Evolutionary conservation across 2,888 invertebrate genomes (phyloP).

Genomic region (Dorcus parallelipipedus): DNA sequence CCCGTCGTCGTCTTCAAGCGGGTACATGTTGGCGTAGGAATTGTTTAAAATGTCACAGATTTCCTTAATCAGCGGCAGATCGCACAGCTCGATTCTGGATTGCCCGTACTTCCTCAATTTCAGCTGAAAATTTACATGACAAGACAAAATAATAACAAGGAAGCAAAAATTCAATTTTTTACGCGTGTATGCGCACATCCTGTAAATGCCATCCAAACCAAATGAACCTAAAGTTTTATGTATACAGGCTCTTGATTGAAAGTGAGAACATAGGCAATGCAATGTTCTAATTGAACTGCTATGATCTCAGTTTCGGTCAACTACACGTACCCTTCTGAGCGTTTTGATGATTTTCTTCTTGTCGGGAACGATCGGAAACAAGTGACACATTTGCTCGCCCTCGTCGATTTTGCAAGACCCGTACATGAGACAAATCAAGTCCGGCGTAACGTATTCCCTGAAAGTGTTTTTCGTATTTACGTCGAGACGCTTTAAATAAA

Average conservation of each 20-base stretch:
- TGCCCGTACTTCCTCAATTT: neutral
- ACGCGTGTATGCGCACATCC: no score
- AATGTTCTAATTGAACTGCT: no score
- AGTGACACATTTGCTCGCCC: conserved; percentile 34
- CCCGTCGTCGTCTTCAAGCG: conserved; percentile 35
- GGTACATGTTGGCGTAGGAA: conserved; percentile 30
- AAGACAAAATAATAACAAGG: neutral
- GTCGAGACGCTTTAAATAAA: no score
- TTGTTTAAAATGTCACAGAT: conserved; percentile 36
- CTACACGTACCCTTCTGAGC: neutral
- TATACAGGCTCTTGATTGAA: no score
- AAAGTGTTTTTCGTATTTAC: conserved; percentile 1
- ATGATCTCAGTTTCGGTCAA: no score
- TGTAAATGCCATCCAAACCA: no score
- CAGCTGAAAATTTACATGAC: neutral
- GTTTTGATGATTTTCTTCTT: neutral
- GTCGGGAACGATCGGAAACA: conserved; percentile 34
- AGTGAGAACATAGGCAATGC: no score
- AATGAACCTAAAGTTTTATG: no score
- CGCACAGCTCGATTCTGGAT: conserved; percentile 29
- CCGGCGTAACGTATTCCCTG: conserved; percentile 33
- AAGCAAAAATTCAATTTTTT: neutral
- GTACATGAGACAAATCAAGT: conserved; percentile 37
- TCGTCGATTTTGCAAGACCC: conserved; percentile 34
- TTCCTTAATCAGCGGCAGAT: conserved; percentile 33